These are phyloP conservation scores for Notamacropus eugenii DNA, from an alignment of 2,797 vertebrate species.

Conservation along the genomic window DNA sequence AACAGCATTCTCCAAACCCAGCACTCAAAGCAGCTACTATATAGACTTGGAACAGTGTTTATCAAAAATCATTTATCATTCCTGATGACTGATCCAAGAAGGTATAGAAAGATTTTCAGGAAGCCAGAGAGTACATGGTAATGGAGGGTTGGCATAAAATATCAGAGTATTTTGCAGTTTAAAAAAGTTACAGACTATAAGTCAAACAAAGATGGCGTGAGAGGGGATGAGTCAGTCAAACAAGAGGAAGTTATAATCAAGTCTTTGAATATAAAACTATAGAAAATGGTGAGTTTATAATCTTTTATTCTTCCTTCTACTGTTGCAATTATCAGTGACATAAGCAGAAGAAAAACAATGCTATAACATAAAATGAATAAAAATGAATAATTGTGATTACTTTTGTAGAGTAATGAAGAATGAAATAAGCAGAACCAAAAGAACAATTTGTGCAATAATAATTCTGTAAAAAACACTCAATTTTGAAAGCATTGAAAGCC, in stretches of 20 bases:
- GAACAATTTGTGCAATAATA: not conserved
- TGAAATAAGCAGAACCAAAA: not conserved
- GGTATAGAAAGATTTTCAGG: conserved; percentile 16
- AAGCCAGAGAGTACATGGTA: not conserved
- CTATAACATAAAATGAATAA: not conserved
- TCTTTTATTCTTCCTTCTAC: not conserved
- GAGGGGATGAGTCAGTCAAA: not conserved
- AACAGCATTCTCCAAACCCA: not conserved
- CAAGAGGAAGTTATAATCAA: not conserved
- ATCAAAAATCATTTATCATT: conserved; percentile 13
- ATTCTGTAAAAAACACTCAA: not conserved
- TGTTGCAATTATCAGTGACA: not conserved
- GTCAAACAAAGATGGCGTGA: not conserved
- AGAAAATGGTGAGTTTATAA: not conserved
- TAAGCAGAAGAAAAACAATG: not conserved
- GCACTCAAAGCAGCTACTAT: conserved; percentile 58
- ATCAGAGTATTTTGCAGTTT: conserved; percentile 19
- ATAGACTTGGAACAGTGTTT: not conserved
- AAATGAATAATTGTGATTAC: too few species aligned
- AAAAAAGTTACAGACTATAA: conserved; percentile 9
- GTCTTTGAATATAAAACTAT: not conserved
- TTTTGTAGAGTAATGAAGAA: not conserved
- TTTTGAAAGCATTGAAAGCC: not conserved
- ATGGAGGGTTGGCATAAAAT: not conserved
- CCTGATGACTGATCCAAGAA: not conserved